Evolutionary conservation across 1,140 invertebrate species (phyloP).

Genomic region (Palaemon carinicauda): DNA sequence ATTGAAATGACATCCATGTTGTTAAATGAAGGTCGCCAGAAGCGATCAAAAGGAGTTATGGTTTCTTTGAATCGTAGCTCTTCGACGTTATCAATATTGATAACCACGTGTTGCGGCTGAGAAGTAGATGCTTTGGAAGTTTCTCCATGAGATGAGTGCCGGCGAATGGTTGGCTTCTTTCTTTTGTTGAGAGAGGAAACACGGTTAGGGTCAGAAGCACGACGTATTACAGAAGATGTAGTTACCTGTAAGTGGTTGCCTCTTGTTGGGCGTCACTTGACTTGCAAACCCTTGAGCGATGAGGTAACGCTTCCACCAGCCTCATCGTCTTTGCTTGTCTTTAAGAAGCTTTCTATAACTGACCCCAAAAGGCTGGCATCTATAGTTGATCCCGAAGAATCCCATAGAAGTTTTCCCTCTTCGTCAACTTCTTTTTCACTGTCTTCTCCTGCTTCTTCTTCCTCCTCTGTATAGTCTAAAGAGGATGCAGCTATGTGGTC

Average conservation of each 20-base stretch:
- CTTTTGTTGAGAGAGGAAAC: not conserved
- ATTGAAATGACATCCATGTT: constrained; percentile 32
- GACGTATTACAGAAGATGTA: not conserved
- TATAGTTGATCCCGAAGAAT: constrained; percentile 37
- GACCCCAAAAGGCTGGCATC: constrained; percentile 51
- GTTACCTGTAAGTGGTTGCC: constrained; percentile 15
- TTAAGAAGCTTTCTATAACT: constrained; percentile 54
- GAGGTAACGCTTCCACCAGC: constrained; percentile 24
- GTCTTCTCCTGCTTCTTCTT: constrained; percentile 41
- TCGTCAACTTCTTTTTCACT: not conserved
- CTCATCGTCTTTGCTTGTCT: constrained; percentile 36
- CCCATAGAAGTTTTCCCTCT: constrained; percentile 35
- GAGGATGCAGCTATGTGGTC: constrained; percentile 43
- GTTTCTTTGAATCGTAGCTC: not conserved
- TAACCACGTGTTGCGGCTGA: not conserved
- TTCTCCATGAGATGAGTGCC: no score
- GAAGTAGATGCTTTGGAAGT: not conserved
- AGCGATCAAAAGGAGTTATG: constrained; percentile 39
- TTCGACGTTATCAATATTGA: not conserved
- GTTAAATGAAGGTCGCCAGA: constrained; percentile 39
- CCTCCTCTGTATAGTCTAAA: constrained; percentile 36
- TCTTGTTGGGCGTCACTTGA: constrained; percentile 56
- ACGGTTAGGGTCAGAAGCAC: not conserved
- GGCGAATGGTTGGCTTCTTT: not conserved
- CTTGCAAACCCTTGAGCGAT: constrained; percentile 45